Evolutionary conservation across 2,888 invertebrate genomes (phyloP).

Genomic region (Heteropelma amictum): DNA sequence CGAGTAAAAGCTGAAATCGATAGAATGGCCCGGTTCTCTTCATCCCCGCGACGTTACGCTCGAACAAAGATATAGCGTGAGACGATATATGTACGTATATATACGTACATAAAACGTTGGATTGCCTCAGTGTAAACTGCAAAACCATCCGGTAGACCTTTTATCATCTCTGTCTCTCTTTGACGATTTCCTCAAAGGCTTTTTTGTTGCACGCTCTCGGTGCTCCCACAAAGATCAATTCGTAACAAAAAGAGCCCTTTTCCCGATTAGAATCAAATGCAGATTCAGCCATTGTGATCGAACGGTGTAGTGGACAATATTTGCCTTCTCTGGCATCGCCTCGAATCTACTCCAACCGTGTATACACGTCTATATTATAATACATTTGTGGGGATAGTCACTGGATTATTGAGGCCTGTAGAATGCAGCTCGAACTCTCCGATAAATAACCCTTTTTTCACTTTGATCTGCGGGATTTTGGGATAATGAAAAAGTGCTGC

Average conservation of each 20-base stretch:
- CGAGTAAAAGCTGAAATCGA: constrained; percentile 48
- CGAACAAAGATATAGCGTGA: constrained; percentile 31
- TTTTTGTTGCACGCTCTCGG: constrained; percentile 56
- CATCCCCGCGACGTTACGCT: constrained; percentile 26
- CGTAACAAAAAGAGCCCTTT: constrained; percentile 52
- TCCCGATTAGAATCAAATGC: constrained; percentile 57
- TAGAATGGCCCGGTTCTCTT: constrained; percentile 41
- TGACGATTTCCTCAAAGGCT: constrained; percentile 57
- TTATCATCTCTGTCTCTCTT: constrained; percentile 31
- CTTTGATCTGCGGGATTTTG: too few relatives aligned
- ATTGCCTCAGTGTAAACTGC: constrained; percentile 44
- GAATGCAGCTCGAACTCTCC: constrained; percentile 2
- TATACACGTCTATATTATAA: not conserved
- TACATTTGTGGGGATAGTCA: not conserved
- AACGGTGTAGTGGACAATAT: constrained; percentile 4
- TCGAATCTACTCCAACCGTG: not conserved
- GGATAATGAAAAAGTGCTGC: too few relatives aligned
- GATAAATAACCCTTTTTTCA: constrained; percentile 23
- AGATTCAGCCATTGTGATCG: constrained; percentile 52
- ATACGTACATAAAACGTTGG: constrained; percentile 3
- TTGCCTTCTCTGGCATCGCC: constrained; percentile 1
- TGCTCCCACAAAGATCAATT: constrained; percentile 53
- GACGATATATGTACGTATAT: not conserved
- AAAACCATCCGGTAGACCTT: constrained; percentile 24
- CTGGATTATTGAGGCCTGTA: constrained; percentile 7